phyloP scores from a whole-genome alignment of 2,113 vertebrate genomes.

The Micromys minutus region DNA sequence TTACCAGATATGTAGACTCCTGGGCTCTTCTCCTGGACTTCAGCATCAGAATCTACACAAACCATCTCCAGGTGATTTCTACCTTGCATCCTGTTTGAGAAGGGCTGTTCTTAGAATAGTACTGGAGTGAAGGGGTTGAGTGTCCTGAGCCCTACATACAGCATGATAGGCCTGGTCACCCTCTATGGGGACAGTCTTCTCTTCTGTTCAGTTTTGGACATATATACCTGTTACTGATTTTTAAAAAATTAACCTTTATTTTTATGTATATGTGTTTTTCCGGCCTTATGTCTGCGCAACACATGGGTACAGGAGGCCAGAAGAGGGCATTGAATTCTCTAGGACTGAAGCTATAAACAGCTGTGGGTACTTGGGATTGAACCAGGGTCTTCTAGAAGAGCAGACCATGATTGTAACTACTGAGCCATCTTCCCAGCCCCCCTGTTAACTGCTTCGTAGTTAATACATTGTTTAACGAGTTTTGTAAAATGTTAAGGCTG shows the following conservation, averaged over 20 bases:
- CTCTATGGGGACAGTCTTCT: background rate
- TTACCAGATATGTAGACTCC: fast-evolving
- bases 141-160: background rate
- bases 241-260: background rate
- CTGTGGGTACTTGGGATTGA: background rate
- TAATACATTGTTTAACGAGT: background rate
- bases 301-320: background rate
- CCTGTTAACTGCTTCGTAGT: background rate
- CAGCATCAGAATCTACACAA: background rate
- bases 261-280: background rate
- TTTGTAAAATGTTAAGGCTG: background rate
- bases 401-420: background rate
- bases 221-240: background rate
- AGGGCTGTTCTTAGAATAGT: background rate
- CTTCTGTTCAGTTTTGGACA: background rate
- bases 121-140: background rate
- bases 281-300: background rate
- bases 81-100: background rate
- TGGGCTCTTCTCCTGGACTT: background rate
- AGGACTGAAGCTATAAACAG: background rate
- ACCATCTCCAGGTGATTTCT: background rate
- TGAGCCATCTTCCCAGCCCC: background rate
- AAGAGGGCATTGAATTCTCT: background rate
- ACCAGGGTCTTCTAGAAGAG: background rate
- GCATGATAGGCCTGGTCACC: fast-evolving